phyloP scores from a whole-genome alignment of 2,888 invertebrate genomes.

The Meta bourneti region DNA sequence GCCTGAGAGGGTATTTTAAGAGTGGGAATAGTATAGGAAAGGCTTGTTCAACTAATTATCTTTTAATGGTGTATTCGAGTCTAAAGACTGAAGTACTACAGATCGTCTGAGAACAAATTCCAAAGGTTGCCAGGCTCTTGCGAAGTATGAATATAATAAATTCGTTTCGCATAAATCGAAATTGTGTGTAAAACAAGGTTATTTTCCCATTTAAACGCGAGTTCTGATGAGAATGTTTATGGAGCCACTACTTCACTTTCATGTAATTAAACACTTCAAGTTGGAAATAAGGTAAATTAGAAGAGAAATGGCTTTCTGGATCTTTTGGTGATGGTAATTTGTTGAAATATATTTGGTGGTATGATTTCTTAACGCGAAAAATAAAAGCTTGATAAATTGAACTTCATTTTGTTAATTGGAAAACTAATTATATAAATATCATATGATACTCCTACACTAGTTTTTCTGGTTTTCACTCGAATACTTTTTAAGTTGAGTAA shows the following conservation, averaged over 20 bases:
- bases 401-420: background rate
- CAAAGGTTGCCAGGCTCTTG: background rate
- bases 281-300: too few relatives aligned
- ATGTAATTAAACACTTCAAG: background rate
- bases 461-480: too few relatives aligned
- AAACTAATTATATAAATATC: background rate
- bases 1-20: conserved; percentile 24
- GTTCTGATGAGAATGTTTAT: background rate
- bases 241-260: background rate
- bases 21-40: background rate
- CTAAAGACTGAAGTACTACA: background rate
- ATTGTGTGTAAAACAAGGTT: background rate
- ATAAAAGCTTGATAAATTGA: background rate
- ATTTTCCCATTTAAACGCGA: background rate
- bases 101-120: background rate
- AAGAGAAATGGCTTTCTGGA: too few relatives aligned
- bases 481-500: too few relatives aligned
- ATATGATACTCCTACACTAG: too few relatives aligned
- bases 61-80: background rate
- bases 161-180: background rate
- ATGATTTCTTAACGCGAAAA: background rate
- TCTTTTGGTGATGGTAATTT: background rate
- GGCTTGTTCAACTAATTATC: background rate
- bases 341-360: background rate
- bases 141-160: background rate